Base-by-base conservation (phyloP, 2,888 invertebrate genomes). In the Ichneumoninae sp. region DNA sequence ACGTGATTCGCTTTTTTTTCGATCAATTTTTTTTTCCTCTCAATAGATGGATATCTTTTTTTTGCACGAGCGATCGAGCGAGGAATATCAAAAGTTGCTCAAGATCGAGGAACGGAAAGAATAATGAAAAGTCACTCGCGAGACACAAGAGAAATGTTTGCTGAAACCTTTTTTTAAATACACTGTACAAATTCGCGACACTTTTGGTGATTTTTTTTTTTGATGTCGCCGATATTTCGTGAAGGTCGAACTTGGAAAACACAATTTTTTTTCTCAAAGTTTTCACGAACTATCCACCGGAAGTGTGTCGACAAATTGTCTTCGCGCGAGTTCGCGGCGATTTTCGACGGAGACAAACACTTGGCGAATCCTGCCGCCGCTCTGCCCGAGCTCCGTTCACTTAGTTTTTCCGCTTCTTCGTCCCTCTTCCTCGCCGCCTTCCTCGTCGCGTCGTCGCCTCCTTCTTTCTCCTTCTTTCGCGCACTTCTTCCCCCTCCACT, bases 341-440 rank as follows among this genome's bases (percentile, higher is more conserved):
- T 57, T 57, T 22, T 57, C 57, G 57, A 57, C 57, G 57, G 57
- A 57, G 82, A 72, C 71, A 77, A 65, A 40, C 79, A 54, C 80
- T 50, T 74, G 36, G 62, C 70, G 75, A 79, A 79, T 79, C 70
- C 80, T 62, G 71, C 80, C 80, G 80, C 85, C 70, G 80, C 77
- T 83, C 54, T 78, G 80, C 68, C 52, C 80, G 78, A 26, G 57
- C 57, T 57, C 60, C 65, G 50, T 60, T 44, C 72, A 77, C 76
- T 75, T 74, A 79, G 79, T 84, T 81, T 77, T 69, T 86, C 44
- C 83, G 80, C 66, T 84, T 68, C 47, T 66, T 76, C 68, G 77
- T 71, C 52, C 40, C 50, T 54, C 50, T 80, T 87, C 88, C 86
- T 84, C 82, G 70, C 87, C 81, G 87, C 72, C 77, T 74, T 87